Base-by-base conservation (phyloP, 2,888 invertebrate species). In the Pterostichus niger region DNA sequence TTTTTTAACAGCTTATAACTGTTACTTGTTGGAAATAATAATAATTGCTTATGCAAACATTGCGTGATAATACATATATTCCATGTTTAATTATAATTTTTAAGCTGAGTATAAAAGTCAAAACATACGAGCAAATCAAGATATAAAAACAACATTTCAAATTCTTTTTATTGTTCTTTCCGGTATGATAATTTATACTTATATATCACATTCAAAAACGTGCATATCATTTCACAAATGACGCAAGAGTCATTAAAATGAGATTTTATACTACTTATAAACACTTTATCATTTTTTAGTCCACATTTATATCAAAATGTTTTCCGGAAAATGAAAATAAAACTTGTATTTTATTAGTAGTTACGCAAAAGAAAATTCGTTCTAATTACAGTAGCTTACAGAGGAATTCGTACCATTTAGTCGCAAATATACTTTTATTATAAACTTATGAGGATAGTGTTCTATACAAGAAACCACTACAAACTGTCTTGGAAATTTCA, bases 31-130 rank as follows among this genome's bases (percentile, higher is more conserved):
- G 17, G 3, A 3, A 17, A 2, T 10, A 17, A 13, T 64, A 33
- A 35, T 64, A 64, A 64, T 35, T 64, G 64, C 35, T 64, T 64
- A 64, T 35, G 35, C 35, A 24, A 0, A 24, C 2, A 35, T 64
- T n/a, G 64, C 64, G 64, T 64, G 64, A 33, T 33, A 5, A 31
- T 7, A 11, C 17, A n/a, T 5, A 33, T 64, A 35, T 64, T 64
- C 35, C 64, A 64, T n/a, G 64, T 64, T 64, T 64, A 64, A 64
- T 64, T 40, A 64, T 64, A 64, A 40, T 64, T 61, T 64, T 35
- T 64, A 13, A 24, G n/a, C 35, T 35, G 33, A 13, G 35, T 35
- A 35, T 64, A 33, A 33, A 64, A 64, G 64, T 64, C 64, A 64
- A 64, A 64, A 64, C 35, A 64, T 33, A 64, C 64, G 35, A n/a